Evolutionary conservation across 2,113 vertebrate species (phyloP).

Genomic region (Dipodomys spectabilis): DNA sequence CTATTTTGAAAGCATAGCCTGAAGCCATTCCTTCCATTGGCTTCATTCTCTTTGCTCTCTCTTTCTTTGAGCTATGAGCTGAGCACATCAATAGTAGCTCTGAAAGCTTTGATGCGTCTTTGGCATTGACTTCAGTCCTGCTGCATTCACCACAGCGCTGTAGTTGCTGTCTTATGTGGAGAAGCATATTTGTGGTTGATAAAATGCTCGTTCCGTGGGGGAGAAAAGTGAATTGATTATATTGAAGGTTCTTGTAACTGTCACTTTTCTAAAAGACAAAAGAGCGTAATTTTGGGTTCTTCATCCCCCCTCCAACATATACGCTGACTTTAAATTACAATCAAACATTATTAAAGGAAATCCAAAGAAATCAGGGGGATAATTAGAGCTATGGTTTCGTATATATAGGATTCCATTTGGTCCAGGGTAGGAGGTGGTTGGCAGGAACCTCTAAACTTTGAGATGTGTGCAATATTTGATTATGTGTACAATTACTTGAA

Average conservation of each 20-base stretch:
- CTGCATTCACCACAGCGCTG: slow-evolving; percentile 79
- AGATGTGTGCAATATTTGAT: slow-evolving; percentile 56
- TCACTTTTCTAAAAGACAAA: slow-evolving; percentile 83
- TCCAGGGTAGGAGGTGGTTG: background rate
- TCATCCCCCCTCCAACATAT: slow-evolving; percentile 70
- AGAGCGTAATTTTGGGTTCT: slow-evolving; percentile 81
- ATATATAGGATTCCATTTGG: slow-evolving; percentile 30
- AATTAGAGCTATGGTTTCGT: slow-evolving; percentile 70
- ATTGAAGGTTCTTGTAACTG: slow-evolving; percentile 79
- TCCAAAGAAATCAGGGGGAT: slow-evolving; percentile 70
- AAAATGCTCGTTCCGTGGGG: slow-evolving; percentile 77
- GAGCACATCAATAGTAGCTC: slow-evolving; percentile 76
- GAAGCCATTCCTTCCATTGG: slow-evolving; percentile 60
- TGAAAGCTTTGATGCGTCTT: slow-evolving; percentile 79
- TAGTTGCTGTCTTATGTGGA: slow-evolving; percentile 80
- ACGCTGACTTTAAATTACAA: slow-evolving; percentile 77
- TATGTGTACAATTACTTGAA: slow-evolving; percentile 36
- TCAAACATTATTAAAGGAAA: slow-evolving; percentile 79
- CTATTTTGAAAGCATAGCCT: slow-evolving; percentile 75
- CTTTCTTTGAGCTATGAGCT: slow-evolving; percentile 55
- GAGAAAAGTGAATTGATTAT: slow-evolving; percentile 79
- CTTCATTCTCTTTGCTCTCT: slow-evolving; percentile 52
- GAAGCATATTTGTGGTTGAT: slow-evolving; percentile 83
- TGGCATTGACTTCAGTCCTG: slow-evolving; percentile 78
- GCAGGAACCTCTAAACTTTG: slow-evolving; percentile 41